These are phyloP conservation scores for Cremastobaeus sp. DNA, from an alignment of 2,888 invertebrate genomes.

Conservation along the genomic window DNA sequence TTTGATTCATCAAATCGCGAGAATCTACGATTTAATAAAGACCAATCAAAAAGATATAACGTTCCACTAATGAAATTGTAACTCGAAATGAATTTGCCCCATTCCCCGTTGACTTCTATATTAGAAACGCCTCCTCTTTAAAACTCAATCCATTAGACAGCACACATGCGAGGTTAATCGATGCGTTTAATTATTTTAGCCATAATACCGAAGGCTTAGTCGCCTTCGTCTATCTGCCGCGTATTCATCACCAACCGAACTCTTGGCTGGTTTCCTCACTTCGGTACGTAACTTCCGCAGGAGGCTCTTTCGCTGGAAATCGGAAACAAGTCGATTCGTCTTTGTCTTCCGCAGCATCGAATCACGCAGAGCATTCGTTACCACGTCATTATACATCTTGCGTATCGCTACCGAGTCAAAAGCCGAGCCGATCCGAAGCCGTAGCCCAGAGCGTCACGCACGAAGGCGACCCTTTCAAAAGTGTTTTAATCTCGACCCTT, in stretches of 20 bases:
- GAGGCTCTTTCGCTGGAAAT: constrained; percentile 53
- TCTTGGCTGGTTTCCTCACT: constrained; percentile 12
- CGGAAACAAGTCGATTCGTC: constrained; percentile 67
- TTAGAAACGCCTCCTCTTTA: constrained; percentile 43
- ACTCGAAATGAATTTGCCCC: constrained; percentile 27
- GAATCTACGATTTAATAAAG: constrained; percentile 23
- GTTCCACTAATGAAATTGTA: constrained; percentile 30
- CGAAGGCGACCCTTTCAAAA: constrained; percentile 60
- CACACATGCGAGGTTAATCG: constrained; percentile 33
- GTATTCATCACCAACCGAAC: constrained; percentile 25
- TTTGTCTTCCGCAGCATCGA: constrained; percentile 61
- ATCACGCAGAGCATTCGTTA: constrained; percentile 65
- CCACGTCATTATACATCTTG: constrained; percentile 45
- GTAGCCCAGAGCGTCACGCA: constrained; percentile 47
- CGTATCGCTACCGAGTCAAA: constrained; percentile 48
- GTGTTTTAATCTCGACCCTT: constrained; percentile 66
- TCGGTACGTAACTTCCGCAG: constrained; percentile 54
- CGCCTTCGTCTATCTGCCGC: constrained; percentile 1
- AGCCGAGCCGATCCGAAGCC: constrained; percentile 43
- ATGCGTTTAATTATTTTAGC: constrained; percentile 41
- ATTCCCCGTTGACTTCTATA: constrained; percentile 11
- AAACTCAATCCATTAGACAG: constrained; percentile 40
- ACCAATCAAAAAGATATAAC: constrained; percentile 23
- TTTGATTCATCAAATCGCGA: no score
- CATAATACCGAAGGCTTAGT: background rate